Conservation (phyloP, 1,140 invertebrate species). For the Leptopilina clavipes region DNA sequence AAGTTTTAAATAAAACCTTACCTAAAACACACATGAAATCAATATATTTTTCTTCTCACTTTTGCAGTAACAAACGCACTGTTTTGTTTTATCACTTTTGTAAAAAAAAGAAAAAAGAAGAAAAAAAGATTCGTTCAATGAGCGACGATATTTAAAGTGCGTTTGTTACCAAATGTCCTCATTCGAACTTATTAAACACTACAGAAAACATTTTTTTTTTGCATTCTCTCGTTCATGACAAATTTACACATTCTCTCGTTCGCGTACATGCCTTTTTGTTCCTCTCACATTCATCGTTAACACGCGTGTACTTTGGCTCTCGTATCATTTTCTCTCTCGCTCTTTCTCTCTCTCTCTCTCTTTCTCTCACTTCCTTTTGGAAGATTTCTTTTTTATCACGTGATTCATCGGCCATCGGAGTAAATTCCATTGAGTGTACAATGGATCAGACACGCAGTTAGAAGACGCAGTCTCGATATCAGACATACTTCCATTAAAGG, state of each 20-base stretch:
- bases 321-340: slow-evolving; percentile 46
- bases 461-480: slow-evolving; percentile 52
- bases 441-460: slow-evolving; percentile 54
- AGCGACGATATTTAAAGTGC: neutral
- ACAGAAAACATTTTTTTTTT: neutral
- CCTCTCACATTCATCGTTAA: slow-evolving; percentile 41
- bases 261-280: slow-evolving; percentile 44
- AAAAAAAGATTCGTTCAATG: neutral
- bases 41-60: slow-evolving; percentile 1
- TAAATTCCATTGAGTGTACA: slow-evolving; percentile 48
- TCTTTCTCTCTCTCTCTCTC: slow-evolving; percentile 45
- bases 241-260: slow-evolving; percentile 36
- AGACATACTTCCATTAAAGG: slow-evolving; percentile 57
- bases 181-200: neutral
- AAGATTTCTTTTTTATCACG: slow-evolving; percentile 48
- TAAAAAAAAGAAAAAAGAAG: neutral
- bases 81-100: neutral
- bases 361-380: slow-evolving; percentile 46
- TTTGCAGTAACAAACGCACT: slow-evolving; percentile 31
- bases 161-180: slow-evolving; percentile 10
- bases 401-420: slow-evolving; percentile 50
- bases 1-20: no score
- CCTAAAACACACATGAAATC: no score
- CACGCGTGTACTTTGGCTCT: slow-evolving; percentile 36
- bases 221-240: slow-evolving; percentile 36